These are phyloP conservation scores for Lepidotrigona ventralis DNA, from an alignment of 1,140 invertebrate genomes.

Conservation along the genomic window DNA sequence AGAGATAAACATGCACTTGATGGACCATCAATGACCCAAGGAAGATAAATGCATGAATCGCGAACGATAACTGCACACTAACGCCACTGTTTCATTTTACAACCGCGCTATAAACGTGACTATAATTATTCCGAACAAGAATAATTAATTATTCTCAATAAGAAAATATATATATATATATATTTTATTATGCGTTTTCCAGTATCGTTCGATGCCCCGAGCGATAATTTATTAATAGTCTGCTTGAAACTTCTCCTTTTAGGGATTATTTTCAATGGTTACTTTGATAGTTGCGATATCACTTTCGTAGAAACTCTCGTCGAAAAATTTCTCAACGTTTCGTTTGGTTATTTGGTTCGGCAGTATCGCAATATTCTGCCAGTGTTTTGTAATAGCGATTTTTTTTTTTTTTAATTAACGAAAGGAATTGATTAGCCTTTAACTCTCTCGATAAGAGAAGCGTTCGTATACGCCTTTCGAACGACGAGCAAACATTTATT, in stretches of 20 bases:
- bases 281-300: not conserved
- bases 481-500: not conserved
- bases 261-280: not conserved
- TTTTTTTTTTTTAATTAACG: not conserved
- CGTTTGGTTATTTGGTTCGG: not conserved
- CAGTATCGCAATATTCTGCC: not conserved
- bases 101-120: no score
- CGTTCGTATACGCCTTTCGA: not conserved
- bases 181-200: not conserved
- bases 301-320: not conserved
- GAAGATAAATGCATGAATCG: not conserved
- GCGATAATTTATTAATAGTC: not conserved
- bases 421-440: not conserved
- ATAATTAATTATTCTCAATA: no score
- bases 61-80: not conserved
- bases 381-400: not conserved
- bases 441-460: not conserved
- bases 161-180: no score
- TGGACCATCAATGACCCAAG: conserved; percentile 7
- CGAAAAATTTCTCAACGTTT: not conserved
- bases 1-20: not conserved
- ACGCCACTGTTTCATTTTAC: not conserved
- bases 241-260: not conserved
- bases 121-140: no score
- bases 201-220: not conserved